Percentiles rank a stretch among this genome's conserved stretches.
These are phyloP conservation scores for Ophiothrix spiculata DNA, from an alignment of 35 echinoderm and acorn worm species.

Conservation along the genomic window DNA sequence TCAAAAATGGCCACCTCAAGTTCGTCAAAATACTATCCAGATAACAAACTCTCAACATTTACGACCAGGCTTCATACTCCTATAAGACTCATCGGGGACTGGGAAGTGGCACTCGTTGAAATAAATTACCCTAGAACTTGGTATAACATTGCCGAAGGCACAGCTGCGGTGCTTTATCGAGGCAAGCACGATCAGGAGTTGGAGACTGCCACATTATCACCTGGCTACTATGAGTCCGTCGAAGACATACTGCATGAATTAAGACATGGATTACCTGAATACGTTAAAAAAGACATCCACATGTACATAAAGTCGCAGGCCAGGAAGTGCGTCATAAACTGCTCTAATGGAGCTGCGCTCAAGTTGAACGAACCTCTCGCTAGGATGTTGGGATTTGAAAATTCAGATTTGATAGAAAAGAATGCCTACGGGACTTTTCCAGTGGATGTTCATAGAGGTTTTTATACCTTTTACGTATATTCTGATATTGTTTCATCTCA, in stretches of 20 bases:
- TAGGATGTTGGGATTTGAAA: constrained; percentile 45
- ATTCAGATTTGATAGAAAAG: not conserved
- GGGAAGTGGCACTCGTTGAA: constrained; percentile 55
- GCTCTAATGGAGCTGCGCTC: not conserved
- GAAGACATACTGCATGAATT: constrained; percentile 32
- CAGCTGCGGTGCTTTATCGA: constrained; percentile 15
- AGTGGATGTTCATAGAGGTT: constrained; percentile 31
- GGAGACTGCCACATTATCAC: constrained; percentile 1
- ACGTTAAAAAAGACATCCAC: not conserved
- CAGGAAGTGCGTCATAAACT: not conserved
- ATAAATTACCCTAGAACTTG: constrained; percentile 43
- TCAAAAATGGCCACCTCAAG: constrained; percentile 29
- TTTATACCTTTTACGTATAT: constrained; percentile 57
- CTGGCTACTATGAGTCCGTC: constrained; percentile 37
- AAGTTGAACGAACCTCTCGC: constrained; percentile 13
- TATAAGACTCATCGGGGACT: constrained; percentile 37
- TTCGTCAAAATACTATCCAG: constrained; percentile 20
- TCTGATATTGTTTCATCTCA: constrained; percentile 44
- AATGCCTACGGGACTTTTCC: not conserved
- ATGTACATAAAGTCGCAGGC: not conserved
- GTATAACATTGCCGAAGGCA: constrained; percentile 40
- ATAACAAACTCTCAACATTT: constrained; percentile 32
- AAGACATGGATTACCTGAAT: not conserved
- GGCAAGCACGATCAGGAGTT: constrained; percentile 17
- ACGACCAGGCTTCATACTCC: constrained; percentile 14